Percentiles rank a stretch among this genome's conserved stretches.
Evolutionary conservation across 1,140 invertebrate genomes (phyloP).

Genomic region (Brachionus paranguensis): DNA sequence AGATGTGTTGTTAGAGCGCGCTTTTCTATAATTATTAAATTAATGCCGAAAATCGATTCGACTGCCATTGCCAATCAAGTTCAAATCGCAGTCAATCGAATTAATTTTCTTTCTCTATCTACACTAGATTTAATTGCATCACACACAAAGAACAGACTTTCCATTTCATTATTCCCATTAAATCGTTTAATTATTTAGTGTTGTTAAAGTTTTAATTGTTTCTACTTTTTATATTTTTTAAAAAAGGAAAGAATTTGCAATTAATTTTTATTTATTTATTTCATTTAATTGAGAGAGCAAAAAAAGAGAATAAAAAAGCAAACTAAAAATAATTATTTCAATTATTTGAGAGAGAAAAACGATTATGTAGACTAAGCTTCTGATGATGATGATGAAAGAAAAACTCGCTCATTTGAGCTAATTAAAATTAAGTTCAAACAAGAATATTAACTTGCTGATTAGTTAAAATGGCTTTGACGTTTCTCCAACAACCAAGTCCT

Average conservation of each 20-base stretch:
- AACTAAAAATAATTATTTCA: conserved; percentile 32
- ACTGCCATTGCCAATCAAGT: neutral
- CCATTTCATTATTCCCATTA: conserved; percentile 16
- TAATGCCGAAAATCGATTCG: neutral
- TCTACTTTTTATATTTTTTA: conserved; percentile 22
- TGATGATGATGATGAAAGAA: neutral
- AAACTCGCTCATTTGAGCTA: conserved; percentile 10
- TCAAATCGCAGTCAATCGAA: neutral
- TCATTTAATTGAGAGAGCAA: conserved; percentile 20
- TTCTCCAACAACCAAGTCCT: conserved; percentile 18
- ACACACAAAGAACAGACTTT: conserved; percentile 17
- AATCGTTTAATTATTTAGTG: conserved; percentile 5
- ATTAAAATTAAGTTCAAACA: conserved; percentile 29
- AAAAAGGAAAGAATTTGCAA: neutral
- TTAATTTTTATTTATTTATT: conserved; percentile 25
- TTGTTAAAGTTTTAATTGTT: conserved; percentile 38
- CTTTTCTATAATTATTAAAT: neutral
- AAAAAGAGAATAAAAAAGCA: conserved; percentile 4
- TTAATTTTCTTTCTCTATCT: neutral
- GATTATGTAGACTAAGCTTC: neutral
- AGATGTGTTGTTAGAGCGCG: neutral
- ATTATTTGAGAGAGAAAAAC: conserved; percentile 22
- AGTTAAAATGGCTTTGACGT: conserved; percentile 24
- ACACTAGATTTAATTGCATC: neutral
- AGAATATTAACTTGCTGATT: conserved; percentile 34